phyloP scores from a whole-genome alignment of 2,888 invertebrate genomes.

The Brenthis ino region DNA sequence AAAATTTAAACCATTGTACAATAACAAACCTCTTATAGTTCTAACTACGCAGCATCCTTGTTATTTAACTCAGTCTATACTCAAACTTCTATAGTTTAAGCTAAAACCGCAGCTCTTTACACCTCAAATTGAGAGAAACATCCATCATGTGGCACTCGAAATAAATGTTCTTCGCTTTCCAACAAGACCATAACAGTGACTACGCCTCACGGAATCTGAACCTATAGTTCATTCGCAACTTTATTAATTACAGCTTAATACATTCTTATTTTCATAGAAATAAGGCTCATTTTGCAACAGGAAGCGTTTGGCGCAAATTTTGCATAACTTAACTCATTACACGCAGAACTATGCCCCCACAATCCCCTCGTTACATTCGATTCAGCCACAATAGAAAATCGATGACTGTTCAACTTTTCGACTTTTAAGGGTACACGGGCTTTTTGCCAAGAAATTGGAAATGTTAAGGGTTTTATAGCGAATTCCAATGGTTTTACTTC shows the following conservation, averaged over 20 bases:
- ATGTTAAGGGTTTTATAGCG: slow-evolving; percentile 24
- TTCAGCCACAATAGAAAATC: slow-evolving; percentile 50
- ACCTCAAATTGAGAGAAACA: slow-evolving; percentile 28
- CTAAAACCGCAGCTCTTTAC: slow-evolving; percentile 11
- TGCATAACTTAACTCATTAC: slow-evolving; percentile 53
- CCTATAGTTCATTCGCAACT: slow-evolving; percentile 19
- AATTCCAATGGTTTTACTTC: slow-evolving; percentile 11
- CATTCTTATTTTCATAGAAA: neutral
- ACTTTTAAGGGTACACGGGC: slow-evolving; percentile 42
- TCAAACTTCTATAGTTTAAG: neutral
- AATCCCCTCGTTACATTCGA: slow-evolving; percentile 46
- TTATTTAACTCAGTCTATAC: neutral
- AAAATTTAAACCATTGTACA: no score
- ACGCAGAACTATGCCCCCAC: slow-evolving; percentile 50
- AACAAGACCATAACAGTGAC: slow-evolving; percentile 28
- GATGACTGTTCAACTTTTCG: slow-evolving; percentile 49
- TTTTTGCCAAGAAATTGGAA: slow-evolving; percentile 39
- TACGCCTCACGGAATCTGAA: slow-evolving; percentile 30
- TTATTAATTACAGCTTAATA: slow-evolving; percentile 11
- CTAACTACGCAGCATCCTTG: neutral
- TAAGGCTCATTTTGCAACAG: slow-evolving; percentile 19
- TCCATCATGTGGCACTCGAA: slow-evolving; percentile 32
- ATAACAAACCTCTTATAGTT: no score
- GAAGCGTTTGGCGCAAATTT: slow-evolving; percentile 10
- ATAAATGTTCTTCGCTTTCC: slow-evolving; percentile 33